Evolutionary conservation across 2,113 vertebrate species (phyloP).

Genomic region (Gambusia affinis): DNA sequence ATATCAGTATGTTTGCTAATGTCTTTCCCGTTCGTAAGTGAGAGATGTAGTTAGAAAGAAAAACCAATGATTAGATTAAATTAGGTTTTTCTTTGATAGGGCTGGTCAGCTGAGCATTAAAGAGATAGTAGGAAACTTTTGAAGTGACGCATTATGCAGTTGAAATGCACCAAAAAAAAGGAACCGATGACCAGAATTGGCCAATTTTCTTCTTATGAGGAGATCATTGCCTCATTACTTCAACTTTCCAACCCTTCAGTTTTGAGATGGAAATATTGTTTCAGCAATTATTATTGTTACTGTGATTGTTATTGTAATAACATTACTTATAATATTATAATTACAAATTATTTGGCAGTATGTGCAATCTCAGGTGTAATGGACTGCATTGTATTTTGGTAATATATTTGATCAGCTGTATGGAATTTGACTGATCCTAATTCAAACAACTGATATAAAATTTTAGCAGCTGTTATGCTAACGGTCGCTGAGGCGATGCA

Average conservation of each 20-base stretch:
- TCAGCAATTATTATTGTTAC: too few relatives aligned
- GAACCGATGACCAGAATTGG: neutral
- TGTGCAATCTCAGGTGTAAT: neutral
- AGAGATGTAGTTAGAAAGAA: constrained; percentile 48
- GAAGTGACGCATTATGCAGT: neutral
- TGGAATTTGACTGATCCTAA: neutral
- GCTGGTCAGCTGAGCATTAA: constrained; percentile 51
- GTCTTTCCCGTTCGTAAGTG: constrained; percentile 38
- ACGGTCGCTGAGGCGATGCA: too few relatives aligned
- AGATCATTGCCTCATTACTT: neutral
- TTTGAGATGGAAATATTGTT: neutral
- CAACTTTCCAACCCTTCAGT: neutral
- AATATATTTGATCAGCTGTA: neutral
- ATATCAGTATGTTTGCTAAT: constrained; percentile 63
- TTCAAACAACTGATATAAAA: neutral
- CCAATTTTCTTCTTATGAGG: neutral
- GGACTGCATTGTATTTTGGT: neutral
- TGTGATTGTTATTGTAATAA: neutral
- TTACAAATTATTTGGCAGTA: neutral
- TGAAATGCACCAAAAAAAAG: neutral
- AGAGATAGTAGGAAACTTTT: neutral
- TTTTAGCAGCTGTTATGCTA: neutral
- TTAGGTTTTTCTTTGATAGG: constrained; percentile 21
- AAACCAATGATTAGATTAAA: constrained; percentile 46
- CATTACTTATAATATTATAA: neutral